phyloP scores from a whole-genome alignment of 2,113 vertebrate genomes.

The Xiphorhynchus elegans region DNA sequence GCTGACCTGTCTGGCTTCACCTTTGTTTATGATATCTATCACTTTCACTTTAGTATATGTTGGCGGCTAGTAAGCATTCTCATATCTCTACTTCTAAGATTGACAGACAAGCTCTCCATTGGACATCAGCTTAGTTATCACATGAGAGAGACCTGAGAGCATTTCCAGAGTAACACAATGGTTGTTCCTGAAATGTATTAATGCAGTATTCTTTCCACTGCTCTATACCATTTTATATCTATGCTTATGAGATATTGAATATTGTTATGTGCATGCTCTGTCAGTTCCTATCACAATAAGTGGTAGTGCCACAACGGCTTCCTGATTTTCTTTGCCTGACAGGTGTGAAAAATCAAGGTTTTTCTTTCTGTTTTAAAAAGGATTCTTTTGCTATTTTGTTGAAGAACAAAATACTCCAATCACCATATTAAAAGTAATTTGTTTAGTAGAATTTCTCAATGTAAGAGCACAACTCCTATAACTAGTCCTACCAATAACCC shows the following conservation, averaged over 20 bases:
- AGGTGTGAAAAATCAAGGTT: neutral
- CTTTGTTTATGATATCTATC: neutral
- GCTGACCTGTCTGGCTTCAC: slow-evolving; percentile 6
- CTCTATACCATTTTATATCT: neutral
- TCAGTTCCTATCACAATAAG: neutral
- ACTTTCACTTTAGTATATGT: neutral
- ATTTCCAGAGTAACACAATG: neutral
- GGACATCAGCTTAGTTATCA: neutral
- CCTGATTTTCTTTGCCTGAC: neutral
- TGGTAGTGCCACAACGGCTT: neutral
- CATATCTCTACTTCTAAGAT: fast-evolving
- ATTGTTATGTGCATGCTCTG: neutral
- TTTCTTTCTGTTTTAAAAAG: neutral
- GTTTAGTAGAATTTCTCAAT: neutral
- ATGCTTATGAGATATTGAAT: neutral
- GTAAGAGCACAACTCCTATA: neutral
- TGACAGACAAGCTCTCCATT: neutral
- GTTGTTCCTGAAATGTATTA: neutral
- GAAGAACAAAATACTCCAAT: neutral
- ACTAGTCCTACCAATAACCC: neutral
- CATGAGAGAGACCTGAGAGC: neutral
- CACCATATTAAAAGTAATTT: neutral
- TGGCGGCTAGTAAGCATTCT: neutral
- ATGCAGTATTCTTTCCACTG: neutral
- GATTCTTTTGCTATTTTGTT: neutral